Evolutionary conservation across 2,888 invertebrate species (phyloP).

Genomic region (Aleiodes leptofemur): DNA sequence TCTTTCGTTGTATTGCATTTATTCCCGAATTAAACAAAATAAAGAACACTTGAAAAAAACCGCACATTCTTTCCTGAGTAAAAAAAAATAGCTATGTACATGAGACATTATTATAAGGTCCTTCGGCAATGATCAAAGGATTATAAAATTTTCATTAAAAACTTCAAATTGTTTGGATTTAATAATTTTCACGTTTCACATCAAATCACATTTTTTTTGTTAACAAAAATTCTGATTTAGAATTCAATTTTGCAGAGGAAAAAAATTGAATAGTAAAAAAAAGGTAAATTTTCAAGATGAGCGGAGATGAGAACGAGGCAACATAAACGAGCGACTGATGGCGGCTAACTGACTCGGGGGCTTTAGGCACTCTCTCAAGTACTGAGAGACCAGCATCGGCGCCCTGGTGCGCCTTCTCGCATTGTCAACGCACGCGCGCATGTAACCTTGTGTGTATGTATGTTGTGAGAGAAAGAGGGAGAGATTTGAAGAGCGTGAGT

Average conservation of each 20-base stretch:
- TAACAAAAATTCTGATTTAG: neutral
- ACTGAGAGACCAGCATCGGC: constrained; percentile 33
- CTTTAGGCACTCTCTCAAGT: constrained; percentile 33
- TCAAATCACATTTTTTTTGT: neutral
- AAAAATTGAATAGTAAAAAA: neutral
- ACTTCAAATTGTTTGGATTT: constrained; percentile 2
- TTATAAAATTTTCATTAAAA: constrained; percentile 8
- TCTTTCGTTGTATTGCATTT: constrained; percentile 22
- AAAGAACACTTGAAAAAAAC: constrained; percentile 6
- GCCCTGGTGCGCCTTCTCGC: constrained; percentile 17
- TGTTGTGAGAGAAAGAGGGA: no score
- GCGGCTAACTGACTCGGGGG: constrained; percentile 66
- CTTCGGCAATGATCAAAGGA: neutral
- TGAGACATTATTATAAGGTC: constrained; percentile 5
- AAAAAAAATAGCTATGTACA: constrained; percentile 17
- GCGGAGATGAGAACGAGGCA: constrained; percentile 49
- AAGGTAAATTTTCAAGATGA: constrained; percentile 28
- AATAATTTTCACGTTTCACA: neutral
- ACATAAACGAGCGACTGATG: constrained; percentile 68
- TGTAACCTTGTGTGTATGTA: no score
- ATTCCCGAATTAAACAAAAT: neutral
- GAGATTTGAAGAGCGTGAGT: no score
- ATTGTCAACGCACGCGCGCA: neutral
- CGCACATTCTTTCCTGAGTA: constrained; percentile 17
- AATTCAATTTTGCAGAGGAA: neutral